Evolutionary conservation across 2,888 invertebrate species (phyloP), one percentile per base, ranked within the genome.

Genomic region (Ectemnius continuus): DNA sequence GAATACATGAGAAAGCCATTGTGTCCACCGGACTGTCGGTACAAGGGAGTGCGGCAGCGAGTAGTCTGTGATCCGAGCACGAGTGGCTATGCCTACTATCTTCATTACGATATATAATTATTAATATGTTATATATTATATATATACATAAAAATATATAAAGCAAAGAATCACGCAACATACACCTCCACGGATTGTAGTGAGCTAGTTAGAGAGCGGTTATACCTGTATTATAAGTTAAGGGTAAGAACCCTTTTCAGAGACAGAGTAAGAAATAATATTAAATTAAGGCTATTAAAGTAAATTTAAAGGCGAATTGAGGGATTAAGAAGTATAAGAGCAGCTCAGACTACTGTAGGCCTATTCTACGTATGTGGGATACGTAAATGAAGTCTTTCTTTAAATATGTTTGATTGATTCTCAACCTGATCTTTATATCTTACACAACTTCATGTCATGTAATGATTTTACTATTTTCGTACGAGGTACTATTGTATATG

Each of bases 11-110:
- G 70, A 81, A 86, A 90, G 90, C 90, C 90, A 90, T 89, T 87
- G 90, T 90, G 89, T 89, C 89, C 88, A 88, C 82, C 89, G 87
- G 88, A 90, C 88, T 89, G 89, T 89, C 84, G 86, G 89, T 89
- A 88, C 85, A 73, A 64, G 63, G 73, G 74, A 73, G 87, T 86
- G 88, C 90, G 85, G 81, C 89, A 90, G 89, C 86, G 86, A 90
- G 88, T 89, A 90, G 90, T 90, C 90, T 90, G 90, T 90, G 90
- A 90, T 90, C 87, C 84, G 89, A 89, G 88, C 89, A 89, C 88
- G 87, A 84, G 89, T 90, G 90, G 90, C 90, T 89, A 90, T 88
- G 90, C 90, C 90, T 90, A 90, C 86, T 90, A 88, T 89, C 88
- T 90, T 89, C 87, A 89, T 88, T 88, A 85, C 81, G 85, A 88